Base-by-base conservation (phyloP, 2,888 invertebrate species). In the Drosophila atripex region DNA sequence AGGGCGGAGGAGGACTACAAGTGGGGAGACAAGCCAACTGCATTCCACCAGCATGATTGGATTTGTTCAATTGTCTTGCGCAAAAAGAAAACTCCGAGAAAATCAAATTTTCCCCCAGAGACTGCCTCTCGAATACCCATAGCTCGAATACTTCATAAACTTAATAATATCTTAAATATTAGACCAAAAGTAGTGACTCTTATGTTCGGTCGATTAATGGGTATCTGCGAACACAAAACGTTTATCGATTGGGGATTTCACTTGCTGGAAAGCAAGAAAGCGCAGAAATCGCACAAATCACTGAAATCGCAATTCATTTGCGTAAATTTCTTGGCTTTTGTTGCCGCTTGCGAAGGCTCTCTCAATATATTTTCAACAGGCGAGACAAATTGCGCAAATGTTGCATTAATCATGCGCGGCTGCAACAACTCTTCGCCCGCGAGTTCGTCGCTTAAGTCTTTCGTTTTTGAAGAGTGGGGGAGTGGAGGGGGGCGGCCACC, bases 371-470 rank as follows among this genome's bases (percentile, higher is more conserved):
- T 71, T 82, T 63, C 69, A 79, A 70, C 73, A 66, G 73, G 59
- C 84, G 57, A 47, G 54, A 71, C 60, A 64, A 68, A 72, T 82
- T 87, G 82, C 86, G 88, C 78, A 85, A 87, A 86, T 63, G 49
- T 60, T 69, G 82, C 86, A 85, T 82, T 75, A 69, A 85, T 77
- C 80, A 79, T 77, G 75, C 14, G 68, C 55, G 50, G 21, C 35
- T 52, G 46, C 57, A 35, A 30, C 39, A 46, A 28, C 39, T 21
- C 21, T 41, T 50, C 30, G 60, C 16, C 0, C 28, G 7, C 32
- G 52, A 59, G 82, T 78, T 83, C 71, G 88, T 78, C 83, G 79
- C 86, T 65, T 68, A 71, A 78, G 83, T 82, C 88, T 73, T 88
- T 86, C 83, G 82, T 82, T 87, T 72, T 41, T 8, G 21, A 0